Conservation (phyloP, 1,140 invertebrate genomes). For the Neuroterus valhalla region DNA sequence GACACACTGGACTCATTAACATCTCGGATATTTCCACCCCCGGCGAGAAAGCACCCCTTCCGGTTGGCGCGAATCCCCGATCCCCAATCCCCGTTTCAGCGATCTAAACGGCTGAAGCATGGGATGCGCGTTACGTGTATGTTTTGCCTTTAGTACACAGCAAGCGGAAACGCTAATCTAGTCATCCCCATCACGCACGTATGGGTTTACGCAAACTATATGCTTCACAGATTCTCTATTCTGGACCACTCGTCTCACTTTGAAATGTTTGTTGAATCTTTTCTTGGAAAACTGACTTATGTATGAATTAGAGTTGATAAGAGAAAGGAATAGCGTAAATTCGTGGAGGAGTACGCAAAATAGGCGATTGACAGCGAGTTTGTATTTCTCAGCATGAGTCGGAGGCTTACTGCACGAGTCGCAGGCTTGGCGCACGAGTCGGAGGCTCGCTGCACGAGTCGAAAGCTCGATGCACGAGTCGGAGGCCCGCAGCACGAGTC, state of each 20-base stretch:
- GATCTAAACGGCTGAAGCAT: not conserved
- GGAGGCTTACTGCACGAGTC: too few relatives aligned
- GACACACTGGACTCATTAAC: constrained; percentile 60
- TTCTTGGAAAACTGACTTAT: not conserved
- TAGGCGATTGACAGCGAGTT: too few relatives aligned
- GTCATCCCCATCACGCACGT: constrained; percentile 26
- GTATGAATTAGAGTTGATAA: too few relatives aligned
- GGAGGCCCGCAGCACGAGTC: too few relatives aligned
- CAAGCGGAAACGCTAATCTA: constrained; percentile 16
- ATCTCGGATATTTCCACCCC: constrained; percentile 58
- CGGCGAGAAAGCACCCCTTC: constrained; percentile 45
- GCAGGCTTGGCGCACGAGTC: too few relatives aligned
- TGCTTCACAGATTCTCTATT: not conserved
- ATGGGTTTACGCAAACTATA: constrained; percentile 12
- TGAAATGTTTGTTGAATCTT: constrained; percentile 3
- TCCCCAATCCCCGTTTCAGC: not conserved
- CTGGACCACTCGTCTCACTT: not conserved
- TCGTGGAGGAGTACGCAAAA: too few relatives aligned
- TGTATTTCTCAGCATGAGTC: too few relatives aligned
- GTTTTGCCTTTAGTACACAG: constrained; percentile 11
- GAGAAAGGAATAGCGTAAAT: too few relatives aligned
- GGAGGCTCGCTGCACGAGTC: too few relatives aligned
- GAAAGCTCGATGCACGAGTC: too few relatives aligned
- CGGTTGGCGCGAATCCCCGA: constrained; percentile 4
- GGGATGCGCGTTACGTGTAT: not conserved